Evolutionary conservation across 2,888 invertebrate genomes (phyloP), one percentile per base, ranked within the genome.

Genomic region (Trissolcus brochymenae): DNA sequence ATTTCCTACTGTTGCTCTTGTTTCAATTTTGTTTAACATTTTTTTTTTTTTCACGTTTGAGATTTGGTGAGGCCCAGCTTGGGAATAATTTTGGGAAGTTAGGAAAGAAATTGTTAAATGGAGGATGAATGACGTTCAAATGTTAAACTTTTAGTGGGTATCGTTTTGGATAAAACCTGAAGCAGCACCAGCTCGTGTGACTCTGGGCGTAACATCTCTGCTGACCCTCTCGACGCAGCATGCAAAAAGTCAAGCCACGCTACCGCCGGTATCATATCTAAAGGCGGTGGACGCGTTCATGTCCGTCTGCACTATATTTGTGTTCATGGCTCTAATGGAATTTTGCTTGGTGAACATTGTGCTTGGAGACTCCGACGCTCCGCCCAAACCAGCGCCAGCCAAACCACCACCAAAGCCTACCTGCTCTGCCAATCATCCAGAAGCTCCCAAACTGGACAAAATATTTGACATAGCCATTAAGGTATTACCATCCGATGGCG

Each of bases 151-250:
- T 29, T 89, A 95, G 93, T 97, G 97, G 97, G 95, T 97, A 4
- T 96, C 96, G 0, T 97, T 97, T 90, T 97, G 97, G 97, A 96
- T 97, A 83, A 96, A 96, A 87, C 96, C 96, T 0, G 97, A 97
- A 89, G 97, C 97, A 0, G 96, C 96, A 4, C 97, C 97, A 0
- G 97, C 97, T 17, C 92, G 97, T 4, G 97, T 97, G 25, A 97
- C 98, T 0, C 91, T 97, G 0, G 97, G 98, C 16, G 97, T 97
- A 72, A 97, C 97, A 74, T 96, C 96, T 35, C 90, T 97, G 49
- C 92, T 97, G 60, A 97, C 97, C 2, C 90, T 97, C 1, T 96
- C 96, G 13, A 97, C 97, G 1, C 97, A 97, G 86, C 97, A 97
- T 88, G 97, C 97, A 13, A 97, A 97, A 90, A 96, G 96, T 79